Evolutionary conservation across 1,140 invertebrate species (phyloP), one percentile per base, ranked within the genome.

Genomic region (Aricia agestis): DNA sequence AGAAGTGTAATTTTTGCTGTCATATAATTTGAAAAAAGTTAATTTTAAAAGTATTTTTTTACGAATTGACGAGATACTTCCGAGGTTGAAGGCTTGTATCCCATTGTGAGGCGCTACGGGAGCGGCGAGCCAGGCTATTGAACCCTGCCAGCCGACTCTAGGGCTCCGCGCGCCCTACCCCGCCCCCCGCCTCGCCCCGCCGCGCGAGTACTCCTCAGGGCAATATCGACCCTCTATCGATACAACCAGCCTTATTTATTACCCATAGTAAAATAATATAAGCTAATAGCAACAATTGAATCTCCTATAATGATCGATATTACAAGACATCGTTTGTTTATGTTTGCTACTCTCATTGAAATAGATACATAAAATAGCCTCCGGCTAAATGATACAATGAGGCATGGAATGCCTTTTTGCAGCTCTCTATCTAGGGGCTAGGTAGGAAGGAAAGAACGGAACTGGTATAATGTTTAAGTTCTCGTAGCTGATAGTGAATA

Each of bases 71-170:
- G 9, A 67, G 19, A 19, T 15, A 67, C 25, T 67, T 42, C 18
- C 41, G 41, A 67, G 42, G 32, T 42, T 5, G 58, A 65, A 70
- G 41, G 45, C 68, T 32, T 69, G 59, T 58, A 42, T 79, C 78
- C 81, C 78, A 84, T 84, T 83, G 82, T 82, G 78, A 79, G 75
- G 72, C 72, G 80, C 78, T 77, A 77, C 76, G 74, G 78, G 76
- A 76, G 78, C 86, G 86, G 86, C 36, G 36, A 36, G 36, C 36
- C 36, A 9, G 36, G 36, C 80, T 87, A 86, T 82, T 88, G 86
- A 88, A 85, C 86, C 78, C 83, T 73, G 76, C 74, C 77, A 80
- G 75, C 78, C 76, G 79, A 52, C 45, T 52, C 3, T 5, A 81
- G 80, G 78, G 82, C 77, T 79, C 73, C 79, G 75, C 75, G 76